Evolutionary conservation across 2,888 invertebrate genomes (phyloP).

Genomic region (Baccha elongata): DNA sequence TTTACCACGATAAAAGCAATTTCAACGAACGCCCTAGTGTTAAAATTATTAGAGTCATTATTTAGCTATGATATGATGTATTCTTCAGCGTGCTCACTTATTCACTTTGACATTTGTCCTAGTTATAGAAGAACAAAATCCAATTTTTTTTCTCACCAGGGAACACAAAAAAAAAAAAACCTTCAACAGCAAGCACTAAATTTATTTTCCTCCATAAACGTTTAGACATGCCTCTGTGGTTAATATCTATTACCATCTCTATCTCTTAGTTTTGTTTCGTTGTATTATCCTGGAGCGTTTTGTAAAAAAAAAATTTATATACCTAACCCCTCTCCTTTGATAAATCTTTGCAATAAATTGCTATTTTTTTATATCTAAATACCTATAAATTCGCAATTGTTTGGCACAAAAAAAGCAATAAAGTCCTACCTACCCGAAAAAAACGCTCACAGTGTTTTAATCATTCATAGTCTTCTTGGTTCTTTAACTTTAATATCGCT

Average conservation of each 20-base stretch:
- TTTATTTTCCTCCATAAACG: constrained; percentile 55
- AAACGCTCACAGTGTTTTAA: constrained; percentile 45
- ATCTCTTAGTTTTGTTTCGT: neutral
- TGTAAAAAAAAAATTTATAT: constrained; percentile 36
- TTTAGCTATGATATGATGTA: neutral
- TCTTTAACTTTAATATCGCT: constrained; percentile 63
- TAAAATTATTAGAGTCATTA: neutral
- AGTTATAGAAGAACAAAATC: constrained; percentile 19
- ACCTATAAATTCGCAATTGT: constrained; percentile 35
- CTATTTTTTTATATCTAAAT: constrained; percentile 13
- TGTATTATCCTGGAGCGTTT: constrained; percentile 4
- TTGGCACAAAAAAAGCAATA: constrained; percentile 40
- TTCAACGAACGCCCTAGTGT: neutral
- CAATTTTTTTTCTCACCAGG: constrained; percentile 7
- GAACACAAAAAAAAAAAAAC: neutral
- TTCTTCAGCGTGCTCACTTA: neutral
- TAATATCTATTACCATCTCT: constrained; percentile 38
- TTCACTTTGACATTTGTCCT: constrained; percentile 34
- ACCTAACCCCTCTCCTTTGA: constrained; percentile 42
- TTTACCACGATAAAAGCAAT: neutral
- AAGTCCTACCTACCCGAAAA: constrained; percentile 42
- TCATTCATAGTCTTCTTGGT: constrained; percentile 51
- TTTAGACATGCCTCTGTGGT: constrained; percentile 58
- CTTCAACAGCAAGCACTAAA: constrained; percentile 14
- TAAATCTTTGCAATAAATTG: constrained; percentile 74